A percentile compares a stretch with the other conserved stretches of the same genome.
Evolutionary conservation across 2,113 vertebrate species (phyloP).

Genomic region (Peucedramus taeniatus): DNA sequence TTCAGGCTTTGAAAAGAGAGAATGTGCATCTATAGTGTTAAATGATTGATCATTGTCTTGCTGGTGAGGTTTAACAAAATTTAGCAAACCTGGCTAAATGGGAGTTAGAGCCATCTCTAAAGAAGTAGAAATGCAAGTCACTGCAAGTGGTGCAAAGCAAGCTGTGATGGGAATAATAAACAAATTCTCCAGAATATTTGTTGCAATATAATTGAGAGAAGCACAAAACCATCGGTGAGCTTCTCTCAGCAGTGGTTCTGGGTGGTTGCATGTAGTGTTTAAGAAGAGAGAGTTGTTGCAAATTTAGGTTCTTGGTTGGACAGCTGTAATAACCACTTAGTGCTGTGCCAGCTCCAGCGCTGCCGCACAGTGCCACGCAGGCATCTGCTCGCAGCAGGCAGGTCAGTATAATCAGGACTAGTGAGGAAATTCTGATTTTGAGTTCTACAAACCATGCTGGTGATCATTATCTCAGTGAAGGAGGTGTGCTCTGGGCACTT

Average conservation of each 20-base stretch:
- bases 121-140: not conserved
- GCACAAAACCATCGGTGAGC: not conserved
- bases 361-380: not conserved
- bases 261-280: not conserved
- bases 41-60: not conserved
- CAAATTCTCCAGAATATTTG: not conserved
- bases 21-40: not conserved
- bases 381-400: not conserved
- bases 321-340: not conserved
- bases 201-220: not conserved
- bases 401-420: not conserved
- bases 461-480: not conserved
- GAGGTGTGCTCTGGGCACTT: fast-evolving
- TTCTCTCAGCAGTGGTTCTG: not conserved
- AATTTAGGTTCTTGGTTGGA: conserved; percentile 9
- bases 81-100: not conserved
- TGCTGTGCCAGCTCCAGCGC: not conserved
- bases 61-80: not conserved
- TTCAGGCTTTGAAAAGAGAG: not conserved
- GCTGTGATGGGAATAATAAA: not conserved
- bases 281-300: not conserved
- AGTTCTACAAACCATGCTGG: not conserved
- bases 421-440: not conserved
- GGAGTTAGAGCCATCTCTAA: not conserved
- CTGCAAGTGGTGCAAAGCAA: not conserved